Evolutionary conservation across 2,797 vertebrate genomes (phyloP), one percentile per base, ranked within the genome.

Genomic region (Intellagama lesueurii): DNA sequence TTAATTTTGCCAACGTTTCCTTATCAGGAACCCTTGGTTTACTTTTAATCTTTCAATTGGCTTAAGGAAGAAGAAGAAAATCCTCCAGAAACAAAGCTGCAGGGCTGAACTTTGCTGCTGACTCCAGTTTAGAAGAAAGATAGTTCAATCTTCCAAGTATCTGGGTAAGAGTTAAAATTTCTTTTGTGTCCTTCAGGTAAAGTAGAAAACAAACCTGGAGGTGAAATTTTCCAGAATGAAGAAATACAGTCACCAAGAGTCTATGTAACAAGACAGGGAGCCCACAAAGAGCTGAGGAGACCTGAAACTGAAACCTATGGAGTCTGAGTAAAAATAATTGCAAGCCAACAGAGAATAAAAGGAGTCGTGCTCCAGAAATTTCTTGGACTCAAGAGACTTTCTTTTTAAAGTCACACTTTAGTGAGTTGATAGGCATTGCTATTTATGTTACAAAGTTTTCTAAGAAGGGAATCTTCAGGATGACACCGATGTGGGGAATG

Each of bases 281-380:
- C 6, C 79, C n/a, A 68, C 30, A 60, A 92, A 90, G 68, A 85
- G 70, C 75, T 94, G 86, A 94, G 90, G 86, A 76, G 89, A 93
- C 0, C 0, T 91, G 86, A 93, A 94, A 94, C 75, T 88, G 79
- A 94, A 94, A 91, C 69, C 78, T 87, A 91, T 7, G 32, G 86
- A 93, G 49, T 90, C 69, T 91, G 86, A 91, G 81, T 83, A 92
- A 94, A 94, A 93, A 91, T 93, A 94, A 94, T 91, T 94, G 90
- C 73, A 91, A 93, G 0, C 24, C 91, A 92, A 93, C 79, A 85
- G 19, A 93, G 1, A 24, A 0, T 87, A 88, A 91, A 93, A 70
- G 90, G 6, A 90, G n/a, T 7, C 90, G 6, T 82, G 30, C 19
- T 92, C 52, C 81, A 19, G 88, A 82, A 52, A 87, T 66, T 90